Conservation (phyloP, 2,113 vertebrate species). For the Cryptomyrus ogoouensis region DNA sequence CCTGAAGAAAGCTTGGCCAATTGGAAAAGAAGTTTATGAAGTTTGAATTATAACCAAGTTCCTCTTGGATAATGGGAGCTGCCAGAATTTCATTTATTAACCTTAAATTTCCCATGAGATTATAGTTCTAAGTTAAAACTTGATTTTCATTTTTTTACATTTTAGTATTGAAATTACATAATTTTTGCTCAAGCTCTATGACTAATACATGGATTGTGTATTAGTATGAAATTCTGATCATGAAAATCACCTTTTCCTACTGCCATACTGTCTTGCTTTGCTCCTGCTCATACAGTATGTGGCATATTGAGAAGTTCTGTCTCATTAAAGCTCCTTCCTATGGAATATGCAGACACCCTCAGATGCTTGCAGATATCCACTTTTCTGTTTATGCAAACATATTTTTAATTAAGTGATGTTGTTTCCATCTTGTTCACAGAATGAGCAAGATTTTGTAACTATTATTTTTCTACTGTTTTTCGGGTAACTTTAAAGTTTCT, state of each 20-base stretch:
- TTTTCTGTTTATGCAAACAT: neutral
- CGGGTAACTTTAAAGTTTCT: neutral
- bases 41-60: neutral
- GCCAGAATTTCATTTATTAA: neutral
- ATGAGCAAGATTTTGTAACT: too few species aligned
- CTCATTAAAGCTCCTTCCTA: neutral
- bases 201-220: neutral
- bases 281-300: neutral
- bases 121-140: neutral
- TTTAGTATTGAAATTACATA: neutral
- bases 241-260: too few species aligned
- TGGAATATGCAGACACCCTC: neutral
- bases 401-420: neutral
- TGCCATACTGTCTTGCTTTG: too few species aligned
- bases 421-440: too few species aligned
- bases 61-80: neutral
- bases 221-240: neutral
- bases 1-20: neutral
- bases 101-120: neutral
- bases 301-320: neutral
- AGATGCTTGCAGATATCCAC: neutral
- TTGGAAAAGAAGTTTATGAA: neutral
- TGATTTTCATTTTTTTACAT: neutral
- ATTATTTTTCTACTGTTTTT: neutral
- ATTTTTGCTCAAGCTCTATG: neutral